Conservation (phyloP, 2,113 vertebrate species). For the Pionites leucogaster region DNA sequence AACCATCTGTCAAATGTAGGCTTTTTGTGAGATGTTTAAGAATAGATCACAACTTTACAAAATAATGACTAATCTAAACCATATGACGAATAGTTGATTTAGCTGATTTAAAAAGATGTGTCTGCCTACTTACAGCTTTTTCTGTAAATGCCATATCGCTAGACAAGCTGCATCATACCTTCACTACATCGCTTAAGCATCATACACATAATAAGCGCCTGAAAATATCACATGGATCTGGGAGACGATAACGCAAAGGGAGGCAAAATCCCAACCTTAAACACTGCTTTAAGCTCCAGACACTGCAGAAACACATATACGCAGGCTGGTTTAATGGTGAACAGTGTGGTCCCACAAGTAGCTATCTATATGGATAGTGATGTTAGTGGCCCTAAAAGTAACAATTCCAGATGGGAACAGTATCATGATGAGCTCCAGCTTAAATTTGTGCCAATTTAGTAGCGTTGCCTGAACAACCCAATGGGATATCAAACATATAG, state of each 20-base stretch:
- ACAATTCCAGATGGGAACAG: not conserved
- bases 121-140: not conserved
- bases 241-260: not conserved
- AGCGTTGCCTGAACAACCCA: rapidly evolving
- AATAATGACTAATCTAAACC: not conserved
- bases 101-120: not conserved
- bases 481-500: not conserved
- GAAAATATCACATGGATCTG: not conserved
- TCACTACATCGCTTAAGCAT: not conserved
- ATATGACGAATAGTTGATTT: not conserved
- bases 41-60: not conserved
- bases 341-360: not conserved
- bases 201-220: not conserved
- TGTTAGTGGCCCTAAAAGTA: not conserved
- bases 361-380: not conserved
- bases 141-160: not conserved
- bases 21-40: not conserved
- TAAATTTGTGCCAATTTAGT: not conserved
- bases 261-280: not conserved
- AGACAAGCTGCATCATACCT: not conserved
- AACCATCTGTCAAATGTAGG: not conserved
- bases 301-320: not conserved
- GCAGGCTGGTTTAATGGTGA: not conserved
- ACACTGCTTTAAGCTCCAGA: not conserved
- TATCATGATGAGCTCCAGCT: not conserved